Evolutionary conservation across 2,113 vertebrate species (phyloP).

Genomic region (Macroglossus sobrinus): DNA sequence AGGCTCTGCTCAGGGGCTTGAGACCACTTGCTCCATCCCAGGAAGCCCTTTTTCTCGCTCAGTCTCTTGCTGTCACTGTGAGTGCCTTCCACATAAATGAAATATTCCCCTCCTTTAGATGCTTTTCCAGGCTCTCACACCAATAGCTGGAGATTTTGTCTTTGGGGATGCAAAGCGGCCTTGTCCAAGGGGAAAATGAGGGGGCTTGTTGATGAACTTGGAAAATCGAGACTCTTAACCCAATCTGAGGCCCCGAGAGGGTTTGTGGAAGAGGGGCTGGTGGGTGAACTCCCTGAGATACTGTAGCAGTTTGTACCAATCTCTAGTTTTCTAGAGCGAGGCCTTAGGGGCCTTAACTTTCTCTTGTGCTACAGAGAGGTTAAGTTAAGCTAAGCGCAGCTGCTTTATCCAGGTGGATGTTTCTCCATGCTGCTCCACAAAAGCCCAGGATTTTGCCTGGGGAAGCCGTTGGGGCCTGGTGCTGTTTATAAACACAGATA

Average conservation of each 20-base stretch:
- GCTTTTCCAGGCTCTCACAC: not conserved
- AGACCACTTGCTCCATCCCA: not conserved
- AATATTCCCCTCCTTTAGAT: not conserved
- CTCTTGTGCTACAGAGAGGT: not conserved
- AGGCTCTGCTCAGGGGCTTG: not conserved
- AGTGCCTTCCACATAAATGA: not conserved
- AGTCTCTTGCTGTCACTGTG: not conserved
- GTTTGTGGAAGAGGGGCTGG: no score
- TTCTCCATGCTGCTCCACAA: fast-evolving
- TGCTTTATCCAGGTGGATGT: not conserved
- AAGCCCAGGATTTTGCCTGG: no score
- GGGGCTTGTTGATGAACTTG: not conserved
- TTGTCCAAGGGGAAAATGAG: fast-evolving
- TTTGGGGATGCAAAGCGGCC: not conserved
- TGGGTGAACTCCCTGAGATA: not conserved
- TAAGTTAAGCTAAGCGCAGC: not conserved
- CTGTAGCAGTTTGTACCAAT: not conserved
- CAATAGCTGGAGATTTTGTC: not conserved
- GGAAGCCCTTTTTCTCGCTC: not conserved
- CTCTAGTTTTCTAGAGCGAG: not conserved
- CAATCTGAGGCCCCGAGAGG: not conserved
- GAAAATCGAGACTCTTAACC: not conserved
- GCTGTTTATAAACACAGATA: conserved; percentile 16
- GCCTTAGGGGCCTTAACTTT: not conserved
- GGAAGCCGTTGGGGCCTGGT: not conserved